These are phyloP conservation scores for Bimastos eiseni DNA, from an alignment of 2,888 invertebrate species.

Conservation along the genomic window DNA sequence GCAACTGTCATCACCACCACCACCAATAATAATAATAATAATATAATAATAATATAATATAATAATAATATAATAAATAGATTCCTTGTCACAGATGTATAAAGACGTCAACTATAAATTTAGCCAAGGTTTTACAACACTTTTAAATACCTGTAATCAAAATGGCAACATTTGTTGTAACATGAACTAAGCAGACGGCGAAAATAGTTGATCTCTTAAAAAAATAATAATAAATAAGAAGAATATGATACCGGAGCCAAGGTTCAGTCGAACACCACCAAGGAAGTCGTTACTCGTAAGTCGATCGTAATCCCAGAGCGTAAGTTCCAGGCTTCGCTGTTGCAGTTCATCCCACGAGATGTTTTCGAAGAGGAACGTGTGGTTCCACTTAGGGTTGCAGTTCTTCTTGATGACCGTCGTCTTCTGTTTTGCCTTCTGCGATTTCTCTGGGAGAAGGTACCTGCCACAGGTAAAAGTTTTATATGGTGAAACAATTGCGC, in stretches of 20 bases:
- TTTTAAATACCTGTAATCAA: neutral
- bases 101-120: too few relatives aligned
- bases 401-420: conserved; percentile 81
- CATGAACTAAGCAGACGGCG: neutral
- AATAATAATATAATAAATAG: too few relatives aligned
- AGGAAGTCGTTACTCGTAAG: conserved; percentile 92
- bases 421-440: conserved; percentile 88
- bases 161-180: neutral
- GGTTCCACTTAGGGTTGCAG: conserved; percentile 84
- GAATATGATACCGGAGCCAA: conserved; percentile 81
- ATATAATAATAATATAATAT: too few relatives aligned
- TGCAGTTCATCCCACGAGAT: conserved; percentile 78
- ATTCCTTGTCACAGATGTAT: too few relatives aligned
- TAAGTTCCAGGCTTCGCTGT: conserved; percentile 84
- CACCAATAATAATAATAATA: too few relatives aligned
- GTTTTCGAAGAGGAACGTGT: conserved; percentile 87
- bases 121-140: neutral
- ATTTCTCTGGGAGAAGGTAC: conserved; percentile 88
- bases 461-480: conserved; percentile 65
- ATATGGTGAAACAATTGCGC: neutral
- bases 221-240: too few relatives aligned
- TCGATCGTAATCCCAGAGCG: conserved; percentile 90
- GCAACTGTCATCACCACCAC: too few relatives aligned
- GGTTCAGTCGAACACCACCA: conserved; percentile 85
- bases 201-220: neutral